Evolutionary conservation across 2,797 vertebrate genomes (phyloP).

Genomic region (Melanotaenia maccullochi): DNA sequence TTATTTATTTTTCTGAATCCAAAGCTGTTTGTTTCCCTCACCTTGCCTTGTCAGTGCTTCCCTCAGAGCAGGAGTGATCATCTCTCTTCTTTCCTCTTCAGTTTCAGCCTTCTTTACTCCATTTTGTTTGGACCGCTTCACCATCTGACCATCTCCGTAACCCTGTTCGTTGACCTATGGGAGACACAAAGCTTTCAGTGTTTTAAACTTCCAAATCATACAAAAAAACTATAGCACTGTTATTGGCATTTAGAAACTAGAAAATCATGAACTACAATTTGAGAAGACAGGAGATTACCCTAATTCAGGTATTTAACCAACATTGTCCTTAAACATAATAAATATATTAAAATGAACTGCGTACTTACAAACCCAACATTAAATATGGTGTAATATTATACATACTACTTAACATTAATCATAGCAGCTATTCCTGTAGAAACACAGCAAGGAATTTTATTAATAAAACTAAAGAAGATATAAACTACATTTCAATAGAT

Average conservation of each 20-base stretch:
- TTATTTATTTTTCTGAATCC: background rate
- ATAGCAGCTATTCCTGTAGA: background rate
- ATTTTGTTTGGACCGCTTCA: slow-evolving; percentile 67
- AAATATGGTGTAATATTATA: no score
- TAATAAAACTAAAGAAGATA: background rate
- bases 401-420: background rate
- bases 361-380: no score
- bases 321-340: no score
- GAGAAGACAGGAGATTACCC: background rate
- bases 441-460: background rate
- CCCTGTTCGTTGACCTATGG: slow-evolving; percentile 65
- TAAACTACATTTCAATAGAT: no score
- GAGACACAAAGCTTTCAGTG: slow-evolving; percentile 25
- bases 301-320: background rate
- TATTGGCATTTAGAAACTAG: no score
- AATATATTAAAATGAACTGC: no score
- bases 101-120: slow-evolving; percentile 66
- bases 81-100: slow-evolving; percentile 86
- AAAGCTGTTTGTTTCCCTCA: slow-evolving; percentile 53
- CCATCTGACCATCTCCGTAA: slow-evolving; percentile 61
- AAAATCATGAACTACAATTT: background rate
- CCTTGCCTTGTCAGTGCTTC: slow-evolving; percentile 95
- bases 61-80: slow-evolving; percentile 92
- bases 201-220: background rate
- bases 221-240: background rate